Evolutionary conservation across 2,888 invertebrate genomes (phyloP), one percentile per base, ranked within the genome.

Genomic region (Ophion ventricosus): DNA sequence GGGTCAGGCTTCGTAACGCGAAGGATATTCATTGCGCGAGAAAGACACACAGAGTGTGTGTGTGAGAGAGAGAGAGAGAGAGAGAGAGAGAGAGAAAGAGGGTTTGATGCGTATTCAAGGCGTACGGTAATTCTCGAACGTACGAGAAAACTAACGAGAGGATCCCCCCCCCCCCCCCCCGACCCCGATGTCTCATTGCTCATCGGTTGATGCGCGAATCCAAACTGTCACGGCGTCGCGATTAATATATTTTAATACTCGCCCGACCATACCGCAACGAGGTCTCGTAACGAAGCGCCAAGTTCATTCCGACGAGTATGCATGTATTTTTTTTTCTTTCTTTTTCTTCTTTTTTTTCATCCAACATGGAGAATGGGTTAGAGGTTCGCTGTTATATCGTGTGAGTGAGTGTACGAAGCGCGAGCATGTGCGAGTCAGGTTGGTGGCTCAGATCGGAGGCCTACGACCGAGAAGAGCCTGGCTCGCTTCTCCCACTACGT

Each of bases 401-500:
- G 40, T 61, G 25, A 63, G 54, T 70, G n/a, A n/a, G 5, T 75
- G 79, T 80, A 67, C 66, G 66, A 25, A 25, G 49, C 69, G 72
- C 40, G 74, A 40, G 75, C 67, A 57, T 69, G 74, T 82, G 74
- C 74, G 74, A 82, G 84, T 81, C 84, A 84, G 84, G 84, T 82
- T 84, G 78, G 82, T 85, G 85, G 83, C 85, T 87, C 85, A 85
- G 87, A 87, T 87, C 86, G 81, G 84, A 81, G 87, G 87, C 87
- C 86, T 87, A 87, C 86, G 86, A 87, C 86, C 87, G 86, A 86
- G 85, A 70, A 70, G 66, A 73, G 78, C 40, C 61, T 72, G 40
- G 43, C 57, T 64, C 82, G 82, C 79, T 84, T 84, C 84, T 84
- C 84, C 84, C 84, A 84, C 84, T 79, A 82, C 72, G 25, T 73